phyloP scores from a whole-genome alignment of 1,140 invertebrate species.

The Mactra quadrangularis region DNA sequence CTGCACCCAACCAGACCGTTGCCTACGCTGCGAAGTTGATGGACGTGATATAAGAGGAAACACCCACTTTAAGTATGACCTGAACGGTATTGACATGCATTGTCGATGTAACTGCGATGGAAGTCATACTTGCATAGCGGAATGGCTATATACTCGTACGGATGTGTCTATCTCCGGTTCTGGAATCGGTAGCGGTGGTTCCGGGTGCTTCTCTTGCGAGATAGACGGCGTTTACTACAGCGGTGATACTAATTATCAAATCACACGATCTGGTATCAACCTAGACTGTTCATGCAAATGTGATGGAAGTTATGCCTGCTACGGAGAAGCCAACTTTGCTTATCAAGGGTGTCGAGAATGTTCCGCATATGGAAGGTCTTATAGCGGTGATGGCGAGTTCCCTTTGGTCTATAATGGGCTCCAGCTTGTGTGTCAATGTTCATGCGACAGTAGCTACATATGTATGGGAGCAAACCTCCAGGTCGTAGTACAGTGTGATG shows the following conservation, averaged over 20 bases:
- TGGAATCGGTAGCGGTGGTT: slow-evolving; percentile 19
- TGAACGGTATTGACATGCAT: slow-evolving; percentile 27
- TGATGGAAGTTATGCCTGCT: slow-evolving; percentile 56
- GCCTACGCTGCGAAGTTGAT: slow-evolving; percentile 27
- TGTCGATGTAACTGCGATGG: slow-evolving; percentile 58
- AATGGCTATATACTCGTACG: slow-evolving; percentile 38
- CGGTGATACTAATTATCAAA: slow-evolving; percentile 45
- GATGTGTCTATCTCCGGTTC: slow-evolving; percentile 53
- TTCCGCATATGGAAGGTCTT: slow-evolving; percentile 18
- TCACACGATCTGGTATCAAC: slow-evolving; percentile 53
- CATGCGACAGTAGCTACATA: slow-evolving; percentile 34
- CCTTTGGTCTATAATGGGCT: slow-evolving; percentile 39
- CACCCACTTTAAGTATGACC: slow-evolving; percentile 32
- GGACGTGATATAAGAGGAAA: slow-evolving; percentile 19
- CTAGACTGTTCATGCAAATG: slow-evolving; percentile 63
- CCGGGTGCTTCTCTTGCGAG: slow-evolving; percentile 36
- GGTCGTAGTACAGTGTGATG: slow-evolving; percentile 31
- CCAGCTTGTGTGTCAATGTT: slow-evolving; percentile 28
- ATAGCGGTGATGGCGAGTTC: slow-evolving; percentile 33
- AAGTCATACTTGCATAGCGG: slow-evolving; percentile 43
- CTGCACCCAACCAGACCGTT: slow-evolving; percentile 12
- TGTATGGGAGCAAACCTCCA: slow-evolving; percentile 24
- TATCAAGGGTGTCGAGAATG: slow-evolving; percentile 28
- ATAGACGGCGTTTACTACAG: slow-evolving; percentile 51
- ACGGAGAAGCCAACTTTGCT: slow-evolving; percentile 8